Evolutionary conservation across 1,140 invertebrate species (phyloP), one percentile per base, ranked within the genome.

Genomic region (Notospermus geniculatus): DNA sequence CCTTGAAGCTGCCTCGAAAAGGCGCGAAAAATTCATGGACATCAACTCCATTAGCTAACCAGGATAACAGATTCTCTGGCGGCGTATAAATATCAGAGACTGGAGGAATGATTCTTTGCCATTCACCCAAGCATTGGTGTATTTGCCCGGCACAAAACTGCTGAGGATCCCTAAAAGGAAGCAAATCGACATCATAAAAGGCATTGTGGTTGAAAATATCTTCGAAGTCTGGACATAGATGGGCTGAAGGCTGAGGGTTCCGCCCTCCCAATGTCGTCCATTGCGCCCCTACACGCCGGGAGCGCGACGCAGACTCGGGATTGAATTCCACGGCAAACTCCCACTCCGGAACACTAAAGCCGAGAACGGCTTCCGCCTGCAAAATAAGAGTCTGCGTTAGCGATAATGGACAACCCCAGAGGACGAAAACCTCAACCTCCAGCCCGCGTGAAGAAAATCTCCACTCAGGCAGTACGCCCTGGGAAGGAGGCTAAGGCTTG

Each of bases 1-100:
- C 63, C 39, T 54, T 65, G 57, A 65, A 65, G 52, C 59, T 55
- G n/a, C 52, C 52, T 29, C 56, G 53, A 54, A 65, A 61, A 23
- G 50, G 55, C 17, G 41, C 7, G 29, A 64, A 56, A 41, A 60
- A 64, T 17, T 50, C 25, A 27, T 54, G 39, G n/a, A 62, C 25
- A 56, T 64, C 55, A 57, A 59, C 57, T 5, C 57, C 57, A 46
- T 59, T 29, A n/a, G 52, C 41, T 41, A 64, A 22, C 63, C 59
- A 60, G 13, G 39, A 28, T 13, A 56, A 36, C 29, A 59, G 23
- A 30, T 11, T 9, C 23, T 29, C 22, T 15, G 19, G 15, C 5
- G 27, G 13, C 19, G 25, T 45, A 50, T 50, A 39, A 36, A 15
- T 36, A 9, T 45, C 5, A 32, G 32, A 4, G 5, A 36, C 4